phyloP scores from a whole-genome alignment of 2,888 invertebrate species.

The Acrobasis suavella region DNA sequence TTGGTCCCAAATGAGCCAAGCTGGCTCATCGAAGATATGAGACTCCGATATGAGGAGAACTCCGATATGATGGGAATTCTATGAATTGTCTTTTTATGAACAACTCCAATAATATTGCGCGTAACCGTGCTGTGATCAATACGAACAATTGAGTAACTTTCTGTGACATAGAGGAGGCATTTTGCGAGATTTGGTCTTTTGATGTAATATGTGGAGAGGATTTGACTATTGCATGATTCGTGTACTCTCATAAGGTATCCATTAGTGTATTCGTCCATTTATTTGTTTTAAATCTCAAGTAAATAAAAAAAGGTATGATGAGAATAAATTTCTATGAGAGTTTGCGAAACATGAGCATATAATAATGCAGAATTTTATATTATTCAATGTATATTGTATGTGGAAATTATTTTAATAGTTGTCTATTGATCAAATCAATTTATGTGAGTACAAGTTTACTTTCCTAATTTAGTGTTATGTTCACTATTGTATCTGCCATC shows the following conservation, averaged over 20 bases:
- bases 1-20: too few species aligned
- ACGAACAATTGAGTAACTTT: conserved; percentile 2
- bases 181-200: not conserved
- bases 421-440: conserved; percentile 60
- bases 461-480: conserved; percentile 36
- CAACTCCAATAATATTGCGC: not conserved
- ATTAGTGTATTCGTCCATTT: not conserved
- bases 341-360: conserved; percentile 42
- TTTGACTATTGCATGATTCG: conserved; percentile 45
- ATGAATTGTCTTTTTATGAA: too few species aligned
- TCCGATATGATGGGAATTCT: too few species aligned
- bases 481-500: conserved; percentile 44
- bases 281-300: not conserved
- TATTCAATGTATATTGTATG: conserved; percentile 72
- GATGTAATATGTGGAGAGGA: conserved; percentile 58
- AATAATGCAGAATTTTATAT: conserved; percentile 47
- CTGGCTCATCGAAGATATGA: too few species aligned
- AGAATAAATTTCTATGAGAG: conserved; percentile 29
- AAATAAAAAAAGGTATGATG: not conserved
- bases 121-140: conserved; percentile 1
- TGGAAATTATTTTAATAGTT: conserved; percentile 68
- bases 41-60: too few species aligned
- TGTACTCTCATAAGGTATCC: conserved; percentile 25
- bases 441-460: conserved; percentile 55
- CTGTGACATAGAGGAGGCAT: not conserved